These are phyloP conservation scores for Grammomys dolichurus DNA, from an alignment of 2,113 vertebrate genomes.

Conservation along the genomic window DNA sequence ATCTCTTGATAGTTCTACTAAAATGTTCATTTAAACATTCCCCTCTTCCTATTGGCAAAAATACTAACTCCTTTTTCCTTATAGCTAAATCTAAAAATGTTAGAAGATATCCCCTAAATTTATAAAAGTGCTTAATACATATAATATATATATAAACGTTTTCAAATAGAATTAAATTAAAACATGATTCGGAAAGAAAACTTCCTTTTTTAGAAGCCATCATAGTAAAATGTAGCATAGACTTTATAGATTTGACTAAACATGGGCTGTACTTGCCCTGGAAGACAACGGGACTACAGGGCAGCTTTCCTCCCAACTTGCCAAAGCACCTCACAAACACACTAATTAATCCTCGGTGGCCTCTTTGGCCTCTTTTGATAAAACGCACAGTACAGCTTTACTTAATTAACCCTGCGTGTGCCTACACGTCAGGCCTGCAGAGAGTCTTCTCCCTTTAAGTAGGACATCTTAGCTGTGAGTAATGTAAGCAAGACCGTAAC, in stretches of 20 bases:
- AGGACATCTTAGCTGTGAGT: constrained; percentile 22
- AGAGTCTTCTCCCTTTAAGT: not conserved
- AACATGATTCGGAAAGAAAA: constrained; percentile 26
- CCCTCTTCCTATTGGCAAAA: not conserved
- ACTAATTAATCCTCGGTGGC: constrained; percentile 73
- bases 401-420: constrained; percentile 62
- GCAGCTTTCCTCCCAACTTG: constrained; percentile 22
- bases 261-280: not conserved
- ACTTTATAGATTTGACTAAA: constrained; percentile 21
- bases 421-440: not conserved
- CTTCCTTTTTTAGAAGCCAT: not conserved
- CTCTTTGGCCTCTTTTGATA: not conserved
- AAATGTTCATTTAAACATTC: not conserved
- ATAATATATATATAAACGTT: not conserved
- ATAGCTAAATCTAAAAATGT: constrained; percentile 45
- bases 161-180: constrained; percentile 25
- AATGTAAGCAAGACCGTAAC: constrained; percentile 13
- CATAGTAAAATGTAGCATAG: constrained; percentile 25
- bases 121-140: constrained; percentile 2
- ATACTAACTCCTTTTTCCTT: not conserved
- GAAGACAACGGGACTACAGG: not conserved
- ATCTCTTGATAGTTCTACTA: constrained; percentile 3
- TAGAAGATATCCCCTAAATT: not conserved
- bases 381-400: not conserved
- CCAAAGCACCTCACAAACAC: constrained; percentile 39